Conservation (phyloP, 2,797 vertebrate genomes). For the Manis pentadactyla region DNA sequence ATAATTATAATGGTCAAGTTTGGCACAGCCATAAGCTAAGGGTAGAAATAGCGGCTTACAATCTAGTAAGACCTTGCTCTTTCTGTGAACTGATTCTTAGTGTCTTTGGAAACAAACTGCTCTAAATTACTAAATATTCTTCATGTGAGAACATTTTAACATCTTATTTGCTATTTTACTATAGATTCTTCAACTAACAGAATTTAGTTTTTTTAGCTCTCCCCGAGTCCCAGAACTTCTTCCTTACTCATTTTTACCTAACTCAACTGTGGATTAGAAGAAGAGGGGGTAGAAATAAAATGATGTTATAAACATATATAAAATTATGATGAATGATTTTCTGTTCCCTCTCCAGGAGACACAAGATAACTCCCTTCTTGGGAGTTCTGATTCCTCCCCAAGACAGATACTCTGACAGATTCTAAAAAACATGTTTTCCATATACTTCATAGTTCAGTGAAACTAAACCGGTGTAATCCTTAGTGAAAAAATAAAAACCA, state of each 20-base stretch:
- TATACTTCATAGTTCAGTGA: constrained; percentile 78
- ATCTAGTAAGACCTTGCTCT: background rate
- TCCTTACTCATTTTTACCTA: constrained; percentile 56
- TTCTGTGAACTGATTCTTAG: background rate
- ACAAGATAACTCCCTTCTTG: constrained; percentile 75
- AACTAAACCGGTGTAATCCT: constrained; percentile 74
- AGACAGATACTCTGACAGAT: constrained; percentile 73
- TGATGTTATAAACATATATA: constrained; percentile 56
- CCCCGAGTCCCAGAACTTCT: constrained; percentile 1
- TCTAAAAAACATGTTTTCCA: constrained; percentile 74
- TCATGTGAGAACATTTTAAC: background rate
- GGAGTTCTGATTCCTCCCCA: constrained; percentile 74
- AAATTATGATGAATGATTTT: constrained; percentile 70
- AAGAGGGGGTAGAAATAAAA: constrained; percentile 46
- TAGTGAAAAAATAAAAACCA: constrained; percentile 61
- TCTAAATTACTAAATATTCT: constrained; percentile 4
- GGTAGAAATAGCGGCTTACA: constrained; percentile 18
- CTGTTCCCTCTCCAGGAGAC: constrained; percentile 74
- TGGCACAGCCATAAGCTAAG: background rate
- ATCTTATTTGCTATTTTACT: constrained; percentile 44
- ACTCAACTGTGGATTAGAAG: constrained; percentile 54
- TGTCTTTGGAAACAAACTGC: constrained; percentile 14
- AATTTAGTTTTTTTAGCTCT: constrained; percentile 43
- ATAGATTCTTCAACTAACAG: constrained; percentile 1
- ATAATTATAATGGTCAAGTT: background rate